Base-by-base conservation (phyloP, 2,113 vertebrate species). In the Lepisosteus osseus region DNA sequence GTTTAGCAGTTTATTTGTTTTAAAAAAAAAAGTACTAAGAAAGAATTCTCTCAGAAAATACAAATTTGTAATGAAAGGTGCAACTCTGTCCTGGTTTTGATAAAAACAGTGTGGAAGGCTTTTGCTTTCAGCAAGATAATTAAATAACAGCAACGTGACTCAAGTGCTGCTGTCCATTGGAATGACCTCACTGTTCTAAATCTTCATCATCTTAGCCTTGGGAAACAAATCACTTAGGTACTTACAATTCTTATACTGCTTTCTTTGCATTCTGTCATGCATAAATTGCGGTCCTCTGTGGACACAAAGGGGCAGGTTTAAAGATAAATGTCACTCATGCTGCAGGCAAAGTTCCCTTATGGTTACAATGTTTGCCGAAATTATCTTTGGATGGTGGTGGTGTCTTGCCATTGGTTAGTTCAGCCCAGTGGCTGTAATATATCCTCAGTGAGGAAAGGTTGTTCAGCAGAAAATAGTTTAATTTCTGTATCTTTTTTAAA, bases 191-290 rank as follows among this genome's bases (percentile, higher is more conserved):
- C 47, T 12, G 40, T 42, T 9, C 63, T 29, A 44, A 56, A n/a
- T 40, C 12, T n/a, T 9, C 3, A 9, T 15, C 70, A 29, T 61
- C 5, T 51, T 51, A 51, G 47, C 47, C 47, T 9, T 51, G 47
- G 47, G 47, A 14, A 11, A 29, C 61, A 65, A 72, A 72, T 72
- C 61, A 65, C 62, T 54, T 65, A 65, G 65, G 47, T 40, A 47
- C 45, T 12, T 54, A 64, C 14, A 55, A 11, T 15, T 68, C 14
- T 54, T 17, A 11, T 68, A 68, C 11, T 64, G 70, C 70, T 29
- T 65, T 65, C 70, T 11, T 51, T 63, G 70, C 61, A 65, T 55
- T 63, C 47, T 55, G 70, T 41, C 70, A 54, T 15, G 45, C 29
- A 17, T 72, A 55, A 71, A 65, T 65, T 61, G 42, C 13, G 9